Base-by-base conservation (phyloP, 2,797 vertebrate species). In the Phalanger gymnotis region DNA sequence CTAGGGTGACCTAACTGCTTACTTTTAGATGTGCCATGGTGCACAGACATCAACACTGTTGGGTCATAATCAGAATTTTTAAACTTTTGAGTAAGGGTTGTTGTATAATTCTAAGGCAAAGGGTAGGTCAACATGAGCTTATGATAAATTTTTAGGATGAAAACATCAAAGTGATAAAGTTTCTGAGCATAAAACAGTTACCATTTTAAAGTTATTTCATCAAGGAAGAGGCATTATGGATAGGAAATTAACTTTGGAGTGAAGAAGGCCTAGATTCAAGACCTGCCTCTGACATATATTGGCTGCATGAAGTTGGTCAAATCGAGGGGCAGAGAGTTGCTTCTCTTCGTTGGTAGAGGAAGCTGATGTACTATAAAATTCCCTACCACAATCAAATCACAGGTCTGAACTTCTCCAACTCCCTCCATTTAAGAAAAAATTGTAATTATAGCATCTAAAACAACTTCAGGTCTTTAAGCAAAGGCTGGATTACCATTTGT, bases 121-220 rank as follows among this genome's bases (percentile, higher is more conserved):
- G 57, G 94, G 5, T 89, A 92, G 34, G 16, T 30, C 95, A 92
- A 97, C 96, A 94, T 96, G 73, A 97, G 95, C 95, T 97, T 95
- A 96, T 94, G 95, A 90, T 93, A 96, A 93, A n/a, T 91, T 96
- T 52, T 91, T 96, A 96, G 95, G 66, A 95, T 95, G 40, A 94
- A 96, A 66, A 25, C 58, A 66, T 81, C 31, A 95, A 92, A 96
- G 34, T 93, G 91, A 90, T 56, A 94, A 53, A 96, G 40, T 94
- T 97, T 96, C 87, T 94, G 61, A 93, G 34, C 56, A 4, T 91
- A 95, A 96, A 90, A 54, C 57, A 93, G 93, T 22, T 90, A 95
- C 90, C 52, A 56, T 93, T 94, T 87, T 94, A 90, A 96, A 96
- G 94, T 95, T 95, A 57, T 54, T 93, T 96, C 94, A 61, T 91